Conservation (phyloP, 2,797 vertebrate species). For the Sebastes paucispinis region DNA sequence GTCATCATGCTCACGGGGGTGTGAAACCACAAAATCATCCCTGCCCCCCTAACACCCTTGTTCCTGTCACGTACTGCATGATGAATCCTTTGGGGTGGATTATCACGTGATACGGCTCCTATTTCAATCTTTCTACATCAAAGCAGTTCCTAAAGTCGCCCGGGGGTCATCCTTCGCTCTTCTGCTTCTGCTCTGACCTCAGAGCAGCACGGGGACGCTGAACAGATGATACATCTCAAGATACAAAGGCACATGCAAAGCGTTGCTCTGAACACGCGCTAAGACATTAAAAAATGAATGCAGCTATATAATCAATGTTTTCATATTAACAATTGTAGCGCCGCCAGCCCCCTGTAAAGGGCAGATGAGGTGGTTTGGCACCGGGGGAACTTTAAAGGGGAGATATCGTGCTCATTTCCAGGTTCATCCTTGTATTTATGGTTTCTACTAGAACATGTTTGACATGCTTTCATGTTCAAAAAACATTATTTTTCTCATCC, state of each 20-base stretch:
- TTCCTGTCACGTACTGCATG: conserved; percentile 6
- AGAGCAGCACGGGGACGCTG: conserved; percentile 5
- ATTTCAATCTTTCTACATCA: conserved; percentile 51
- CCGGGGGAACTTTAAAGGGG: not conserved
- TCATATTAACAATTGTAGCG: not conserved
- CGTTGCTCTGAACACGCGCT: not conserved
- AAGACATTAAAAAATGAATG: not conserved
- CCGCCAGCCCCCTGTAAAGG: not conserved
- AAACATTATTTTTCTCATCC: not conserved
- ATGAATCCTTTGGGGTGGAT: conserved; percentile 23
- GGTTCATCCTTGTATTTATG: not conserved
- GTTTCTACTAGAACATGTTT: not conserved
- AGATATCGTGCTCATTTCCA: not conserved
- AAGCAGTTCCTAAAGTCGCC: conserved; percentile 35
- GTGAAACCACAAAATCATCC: conserved; percentile 32
- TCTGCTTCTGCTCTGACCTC: conserved; percentile 38
- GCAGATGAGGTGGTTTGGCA: not conserved
- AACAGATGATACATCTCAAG: conserved; percentile 2
- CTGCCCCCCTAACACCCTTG: not conserved
- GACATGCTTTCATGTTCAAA: not conserved
- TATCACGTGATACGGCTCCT: conserved; percentile 35
- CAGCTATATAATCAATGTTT: not conserved
- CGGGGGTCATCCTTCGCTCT: conserved; percentile 3
- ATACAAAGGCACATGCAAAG: not conserved
- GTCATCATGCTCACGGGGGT: conserved; percentile 23